These are phyloP conservation scores for Diarsia brunnea DNA, from an alignment of 2,888 invertebrate species.

Conservation along the genomic window DNA sequence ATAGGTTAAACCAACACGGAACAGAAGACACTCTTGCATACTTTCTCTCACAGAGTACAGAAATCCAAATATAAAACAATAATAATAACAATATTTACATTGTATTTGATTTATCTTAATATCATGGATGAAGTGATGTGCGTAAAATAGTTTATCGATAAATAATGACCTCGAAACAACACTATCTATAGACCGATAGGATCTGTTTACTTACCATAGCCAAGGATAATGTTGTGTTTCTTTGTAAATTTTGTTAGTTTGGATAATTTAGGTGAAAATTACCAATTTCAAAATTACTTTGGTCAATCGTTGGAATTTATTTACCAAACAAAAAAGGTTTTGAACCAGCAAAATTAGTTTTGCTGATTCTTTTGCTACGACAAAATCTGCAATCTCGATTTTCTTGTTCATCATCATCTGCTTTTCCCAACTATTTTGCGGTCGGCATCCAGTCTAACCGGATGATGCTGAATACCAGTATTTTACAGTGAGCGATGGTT, in stretches of 20 bases:
- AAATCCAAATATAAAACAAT: neutral
- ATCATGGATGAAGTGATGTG: neutral
- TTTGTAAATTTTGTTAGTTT: slow-evolving; percentile 4
- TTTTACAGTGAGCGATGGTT: no score
- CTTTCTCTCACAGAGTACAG: no score
- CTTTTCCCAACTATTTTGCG: no score
- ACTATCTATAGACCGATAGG: slow-evolving; percentile 18
- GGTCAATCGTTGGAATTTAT: neutral
- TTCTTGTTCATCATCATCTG: no score
- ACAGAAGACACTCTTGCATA: no score
- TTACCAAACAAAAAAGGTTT: neutral
- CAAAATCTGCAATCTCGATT: no score
- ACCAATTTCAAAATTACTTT: neutral
- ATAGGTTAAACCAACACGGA: no score
- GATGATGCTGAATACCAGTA: no score
- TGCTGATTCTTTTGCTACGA: no score
- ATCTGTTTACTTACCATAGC: slow-evolving; percentile 20
- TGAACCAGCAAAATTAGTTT: neutral
- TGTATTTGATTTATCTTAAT: slow-evolving; percentile 21
- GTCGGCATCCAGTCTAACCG: no score
- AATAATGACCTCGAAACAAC: slow-evolving; percentile 3
- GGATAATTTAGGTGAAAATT: neutral
- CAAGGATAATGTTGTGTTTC: slow-evolving; percentile 16
- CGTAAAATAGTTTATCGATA: slow-evolving; percentile 43
- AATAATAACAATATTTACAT: slow-evolving; percentile 8